These are phyloP conservation scores for Mellivora capensis DNA, from an alignment of 2,113 vertebrate genomes.

Conservation along the genomic window DNA sequence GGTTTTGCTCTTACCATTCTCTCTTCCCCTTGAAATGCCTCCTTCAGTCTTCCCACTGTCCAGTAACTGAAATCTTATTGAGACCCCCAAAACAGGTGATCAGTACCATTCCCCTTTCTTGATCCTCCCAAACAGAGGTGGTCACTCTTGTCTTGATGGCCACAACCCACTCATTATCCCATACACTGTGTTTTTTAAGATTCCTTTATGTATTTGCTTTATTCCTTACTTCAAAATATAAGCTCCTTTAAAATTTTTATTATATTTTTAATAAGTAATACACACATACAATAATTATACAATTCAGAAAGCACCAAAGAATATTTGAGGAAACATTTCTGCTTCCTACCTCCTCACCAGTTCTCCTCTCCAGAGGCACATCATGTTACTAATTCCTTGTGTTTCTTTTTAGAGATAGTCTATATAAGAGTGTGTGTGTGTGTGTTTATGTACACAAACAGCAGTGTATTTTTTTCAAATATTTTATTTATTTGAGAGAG, in stretches of 20 bases:
- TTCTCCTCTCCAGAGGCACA: not conserved
- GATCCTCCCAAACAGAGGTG: not conserved
- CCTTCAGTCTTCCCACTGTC: not conserved
- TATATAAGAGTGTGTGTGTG: not conserved
- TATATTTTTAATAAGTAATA: not conserved
- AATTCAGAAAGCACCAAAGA: not conserved
- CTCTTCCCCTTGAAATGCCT: not conserved
- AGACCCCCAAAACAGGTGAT: not conserved
- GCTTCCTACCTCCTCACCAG: not conserved
- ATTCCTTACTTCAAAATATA: conserved; percentile 12
- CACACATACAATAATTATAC: not conserved
- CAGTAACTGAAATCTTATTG: conserved; percentile 17
- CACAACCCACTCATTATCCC: not conserved
- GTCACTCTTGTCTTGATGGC: not conserved
- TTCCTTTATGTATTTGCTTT: not conserved
- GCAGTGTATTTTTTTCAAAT: not conserved
- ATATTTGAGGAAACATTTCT: not conserved
- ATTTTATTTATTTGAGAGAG: not conserved
- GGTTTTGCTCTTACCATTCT: not conserved
- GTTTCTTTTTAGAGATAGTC: not conserved
- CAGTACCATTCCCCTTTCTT: not conserved
- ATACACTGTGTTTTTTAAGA: not conserved
- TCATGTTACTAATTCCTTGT: not conserved
- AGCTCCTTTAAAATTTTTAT: not conserved
- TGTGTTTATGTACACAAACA: not conserved